phyloP scores from a whole-genome alignment of 2,797 vertebrate species.

The Margarornis squamiger region DNA sequence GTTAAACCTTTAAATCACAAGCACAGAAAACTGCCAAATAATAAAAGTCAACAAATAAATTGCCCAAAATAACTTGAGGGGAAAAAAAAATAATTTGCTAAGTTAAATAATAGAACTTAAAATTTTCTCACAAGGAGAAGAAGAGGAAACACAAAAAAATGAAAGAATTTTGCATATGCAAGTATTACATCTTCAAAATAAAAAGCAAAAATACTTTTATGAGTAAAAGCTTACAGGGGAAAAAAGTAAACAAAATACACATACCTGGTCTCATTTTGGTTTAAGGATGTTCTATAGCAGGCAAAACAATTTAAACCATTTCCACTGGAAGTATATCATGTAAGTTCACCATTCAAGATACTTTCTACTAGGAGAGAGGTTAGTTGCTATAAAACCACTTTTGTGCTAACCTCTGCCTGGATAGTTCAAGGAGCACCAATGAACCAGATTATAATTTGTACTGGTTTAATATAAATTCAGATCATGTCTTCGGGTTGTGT shows the following conservation, averaged over 20 bases:
- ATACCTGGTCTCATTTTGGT: background rate
- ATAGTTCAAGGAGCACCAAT: background rate
- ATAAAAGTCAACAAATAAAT: background rate
- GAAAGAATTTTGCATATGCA: background rate
- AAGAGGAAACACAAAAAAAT: background rate
- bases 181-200: background rate
- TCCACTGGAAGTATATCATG: background rate
- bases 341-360: background rate
- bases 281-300: background rate
- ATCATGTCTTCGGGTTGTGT: background rate
- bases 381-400: background rate
- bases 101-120: background rate
- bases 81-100: background rate
- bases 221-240: background rate
- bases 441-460: background rate
- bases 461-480: background rate
- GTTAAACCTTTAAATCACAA: constrained; percentile 1
- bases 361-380: background rate
- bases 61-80: background rate
- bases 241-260: background rate
- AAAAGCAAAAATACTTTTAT: background rate
- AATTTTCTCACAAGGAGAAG: background rate
- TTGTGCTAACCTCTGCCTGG: background rate
- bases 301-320: background rate
- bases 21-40: background rate